Evolutionary conservation across 1,140 invertebrate genomes (phyloP), one percentile per base, ranked within the genome.

Genomic region (Drosophila bipectinata): DNA sequence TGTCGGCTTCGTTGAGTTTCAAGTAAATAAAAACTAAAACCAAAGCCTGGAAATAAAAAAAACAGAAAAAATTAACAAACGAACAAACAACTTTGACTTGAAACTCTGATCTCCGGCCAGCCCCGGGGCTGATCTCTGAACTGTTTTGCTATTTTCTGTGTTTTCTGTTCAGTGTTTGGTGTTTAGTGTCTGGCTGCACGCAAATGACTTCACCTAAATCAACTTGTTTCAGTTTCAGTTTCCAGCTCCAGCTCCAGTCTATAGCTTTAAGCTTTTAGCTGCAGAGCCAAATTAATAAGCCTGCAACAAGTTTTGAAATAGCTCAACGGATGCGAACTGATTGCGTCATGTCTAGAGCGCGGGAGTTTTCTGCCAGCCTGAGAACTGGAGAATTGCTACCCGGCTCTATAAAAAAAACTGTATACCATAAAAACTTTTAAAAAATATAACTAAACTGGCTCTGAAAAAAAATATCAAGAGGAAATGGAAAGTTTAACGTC

Each of bases 141-240:
- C 75, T 45, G 53, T 63, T 83, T 83, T 52, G 24, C 45, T 61
- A 55, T 51, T 69, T 14, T 45, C 51, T 73, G 53, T 77, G 41
- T 59, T 47, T 45, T 52, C 14, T 52, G 49, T 32, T 71, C 18
- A n/a, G 41, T 68, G 37, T 57, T 54, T 26, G 41, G 48, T 77
- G 54, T 78, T 67, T 72, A 44, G 58, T 81, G 49, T 66, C 52
- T 58, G 61, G 39, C 59, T 75, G 79, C 73, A 83, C 76, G 81
- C 81, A 85, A 84, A 84, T 85, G 82, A 84, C 81, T 85, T 77
- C 61, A 79, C 66, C 73, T 84, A 49, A 79, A 72, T 76, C 76
- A 83, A 84, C 75, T 84, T 83, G 67, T 85, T 80, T 80, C 66
- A 44, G 67, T 79, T 67, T 37, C 10, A 37, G 34, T 37, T 37